Conservation (phyloP, 2,888 invertebrate genomes). For the Meghimatium bilineatum region DNA sequence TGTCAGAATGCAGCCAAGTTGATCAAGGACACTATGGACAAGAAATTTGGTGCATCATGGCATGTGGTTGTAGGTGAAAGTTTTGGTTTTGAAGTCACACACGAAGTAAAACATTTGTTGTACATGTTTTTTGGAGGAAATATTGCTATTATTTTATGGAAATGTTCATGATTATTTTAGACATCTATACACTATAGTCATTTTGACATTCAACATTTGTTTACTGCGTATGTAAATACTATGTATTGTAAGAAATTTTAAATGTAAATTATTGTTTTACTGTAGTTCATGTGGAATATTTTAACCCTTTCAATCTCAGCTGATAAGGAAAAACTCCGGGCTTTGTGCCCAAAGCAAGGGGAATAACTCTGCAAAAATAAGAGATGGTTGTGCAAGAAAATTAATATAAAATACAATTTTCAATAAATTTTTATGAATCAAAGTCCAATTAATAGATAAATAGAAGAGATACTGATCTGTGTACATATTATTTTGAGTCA, state of each 20-base stretch:
- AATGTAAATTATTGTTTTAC: background rate
- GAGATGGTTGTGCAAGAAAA: too few species aligned
- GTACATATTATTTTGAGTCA: too few species aligned
- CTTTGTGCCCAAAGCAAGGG: too few species aligned
- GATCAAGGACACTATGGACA: constrained; percentile 96
- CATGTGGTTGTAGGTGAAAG: constrained; percentile 97
- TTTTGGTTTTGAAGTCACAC: constrained; percentile 93
- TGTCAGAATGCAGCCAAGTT: constrained; percentile 90
- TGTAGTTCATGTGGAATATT: background rate
- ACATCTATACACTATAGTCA: background rate
- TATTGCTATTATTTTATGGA: constrained; percentile 91
- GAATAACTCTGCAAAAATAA: too few species aligned
- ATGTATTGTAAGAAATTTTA: background rate
- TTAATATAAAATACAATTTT: too few species aligned
- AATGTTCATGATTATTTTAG: constrained; percentile 83
- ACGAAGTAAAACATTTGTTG: constrained; percentile 85
- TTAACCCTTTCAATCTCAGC: too few species aligned
- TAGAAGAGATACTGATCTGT: too few species aligned
- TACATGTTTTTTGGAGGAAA: constrained; percentile 88
- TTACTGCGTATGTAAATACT: background rate
- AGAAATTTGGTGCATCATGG: constrained; percentile 95
- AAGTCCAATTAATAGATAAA: too few species aligned
- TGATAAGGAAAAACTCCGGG: too few species aligned
- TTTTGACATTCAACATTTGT: background rate
- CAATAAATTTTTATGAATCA: too few species aligned